A percentile compares a stretch with the other conserved stretches of the same genome.
Conservation (phyloP, 2,113 vertebrate genomes). For the Caranx ignobilis region DNA sequence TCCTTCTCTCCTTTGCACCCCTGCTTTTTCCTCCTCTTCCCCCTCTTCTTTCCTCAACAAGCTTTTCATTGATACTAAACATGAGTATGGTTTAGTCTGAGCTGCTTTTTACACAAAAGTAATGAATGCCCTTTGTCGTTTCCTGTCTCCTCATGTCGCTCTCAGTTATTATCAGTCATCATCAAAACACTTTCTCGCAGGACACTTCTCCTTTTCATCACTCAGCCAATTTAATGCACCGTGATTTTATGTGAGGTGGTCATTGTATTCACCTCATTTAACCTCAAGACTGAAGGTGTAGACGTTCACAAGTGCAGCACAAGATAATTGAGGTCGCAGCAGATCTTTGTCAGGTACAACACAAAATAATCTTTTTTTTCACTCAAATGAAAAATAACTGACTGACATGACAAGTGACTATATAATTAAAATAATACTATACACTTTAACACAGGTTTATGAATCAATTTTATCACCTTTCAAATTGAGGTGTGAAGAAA, state of each 20-base stretch:
- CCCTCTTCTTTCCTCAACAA: constrained; percentile 2
- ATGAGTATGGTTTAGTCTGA: constrained; percentile 4
- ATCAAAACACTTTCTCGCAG: constrained; percentile 33
- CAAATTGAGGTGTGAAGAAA: background rate
- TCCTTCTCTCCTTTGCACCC: background rate
- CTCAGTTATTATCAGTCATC: constrained; percentile 37
- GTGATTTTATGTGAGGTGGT: constrained; percentile 52
- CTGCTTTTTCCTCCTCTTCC: background rate
- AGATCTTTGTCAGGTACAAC: background rate
- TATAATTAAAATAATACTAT: background rate
- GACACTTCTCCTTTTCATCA: constrained; percentile 39
- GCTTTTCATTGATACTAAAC: constrained; percentile 15
- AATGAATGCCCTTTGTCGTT: constrained; percentile 16
- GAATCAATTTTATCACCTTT: background rate
- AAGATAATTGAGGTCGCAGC: constrained; percentile 6
- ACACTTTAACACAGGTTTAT: background rate
- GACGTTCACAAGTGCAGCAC: constrained; percentile 14
- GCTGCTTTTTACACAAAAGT: background rate
- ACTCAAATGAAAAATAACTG: background rate
- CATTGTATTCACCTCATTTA: constrained; percentile 7
- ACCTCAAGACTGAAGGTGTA: constrained; percentile 21
- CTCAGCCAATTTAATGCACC: constrained; percentile 44
- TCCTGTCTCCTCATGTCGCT: background rate
- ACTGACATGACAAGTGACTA: background rate
- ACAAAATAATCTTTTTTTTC: background rate